A percentile compares a stretch with the other conserved stretches of the same genome.
Conservation (phyloP, 1,140 invertebrate genomes). For the Archegozetes longisetosus region DNA sequence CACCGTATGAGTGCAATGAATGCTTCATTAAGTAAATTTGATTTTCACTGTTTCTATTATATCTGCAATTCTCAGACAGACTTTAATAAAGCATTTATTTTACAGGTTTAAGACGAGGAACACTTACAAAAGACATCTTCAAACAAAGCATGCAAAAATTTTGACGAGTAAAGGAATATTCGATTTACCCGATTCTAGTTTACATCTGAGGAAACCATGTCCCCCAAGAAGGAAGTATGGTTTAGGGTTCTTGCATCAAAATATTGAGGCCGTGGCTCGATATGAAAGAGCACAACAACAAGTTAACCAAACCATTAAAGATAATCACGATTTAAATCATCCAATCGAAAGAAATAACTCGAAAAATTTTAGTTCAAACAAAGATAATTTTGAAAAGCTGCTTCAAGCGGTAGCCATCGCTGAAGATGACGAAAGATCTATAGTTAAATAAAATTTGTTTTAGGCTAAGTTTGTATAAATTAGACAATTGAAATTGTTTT, state of each 20-base stretch:
- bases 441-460: neutral
- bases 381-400: neutral
- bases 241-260: constrained; percentile 3
- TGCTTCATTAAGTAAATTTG: constrained; percentile 37
- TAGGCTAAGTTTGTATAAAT: neutral
- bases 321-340: neutral
- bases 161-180: constrained; percentile 38
- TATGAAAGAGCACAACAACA: constrained; percentile 2
- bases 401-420: neutral
- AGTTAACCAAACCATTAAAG: neutral
- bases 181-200: constrained; percentile 27
- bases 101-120: constrained; percentile 20
- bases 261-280: constrained; percentile 4
- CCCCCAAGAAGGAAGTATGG: constrained; percentile 15
- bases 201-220: neutral
- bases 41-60: neutral
- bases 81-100: neutral
- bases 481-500: neutral
- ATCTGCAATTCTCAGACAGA: neutral
- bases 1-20: constrained; percentile 45
- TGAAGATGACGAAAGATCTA: neutral
- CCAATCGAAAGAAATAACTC: neutral
- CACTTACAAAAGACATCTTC: constrained; percentile 23
- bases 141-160: constrained; percentile 41
- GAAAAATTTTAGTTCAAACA: neutral